Conservation (phyloP, 2,888 invertebrate species). For the Hofmannophila pseudospretella region DNA sequence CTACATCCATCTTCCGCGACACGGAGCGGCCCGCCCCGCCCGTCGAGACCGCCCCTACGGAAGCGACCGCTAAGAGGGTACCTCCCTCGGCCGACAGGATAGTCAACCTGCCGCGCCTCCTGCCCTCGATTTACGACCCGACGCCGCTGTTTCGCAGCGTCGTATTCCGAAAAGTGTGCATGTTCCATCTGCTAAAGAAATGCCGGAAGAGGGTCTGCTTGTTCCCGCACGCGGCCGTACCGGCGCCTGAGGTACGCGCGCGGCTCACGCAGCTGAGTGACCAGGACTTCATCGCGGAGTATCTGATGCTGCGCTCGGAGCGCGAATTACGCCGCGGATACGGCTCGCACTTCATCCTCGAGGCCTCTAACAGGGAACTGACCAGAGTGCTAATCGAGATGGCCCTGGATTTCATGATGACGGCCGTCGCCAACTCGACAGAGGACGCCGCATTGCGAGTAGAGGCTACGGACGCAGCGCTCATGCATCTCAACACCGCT, state of each 20-base stretch:
- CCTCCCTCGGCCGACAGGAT: no score
- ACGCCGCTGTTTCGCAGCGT: slow-evolving; percentile 19
- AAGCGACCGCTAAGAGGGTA: no score
- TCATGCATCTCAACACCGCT: slow-evolving; percentile 43
- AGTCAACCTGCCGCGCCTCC: slow-evolving; percentile 17
- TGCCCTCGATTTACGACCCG: slow-evolving; percentile 16
- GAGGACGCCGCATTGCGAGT: slow-evolving; percentile 25
- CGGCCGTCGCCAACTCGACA: slow-evolving; percentile 9
- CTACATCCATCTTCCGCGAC: slow-evolving; percentile 45
- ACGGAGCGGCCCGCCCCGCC: no score
- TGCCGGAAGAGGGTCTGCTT: slow-evolving; percentile 38
- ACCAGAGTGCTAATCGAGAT: slow-evolving; percentile 46
- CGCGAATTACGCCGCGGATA: slow-evolving; percentile 28
- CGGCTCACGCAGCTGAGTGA: slow-evolving; percentile 25
- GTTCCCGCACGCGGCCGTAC: slow-evolving; percentile 31
- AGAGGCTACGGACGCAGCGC: slow-evolving; percentile 31
- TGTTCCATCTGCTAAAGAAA: slow-evolving; percentile 32
- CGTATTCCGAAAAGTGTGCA: slow-evolving; percentile 41
- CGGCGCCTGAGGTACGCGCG: slow-evolving; percentile 12
- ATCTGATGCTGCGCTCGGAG: slow-evolving; percentile 30
- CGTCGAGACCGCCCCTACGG: no score
- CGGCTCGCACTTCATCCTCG: slow-evolving; percentile 35
- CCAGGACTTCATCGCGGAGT: slow-evolving; percentile 42
- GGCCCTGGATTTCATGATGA: slow-evolving; percentile 36
- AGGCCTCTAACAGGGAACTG: slow-evolving; percentile 36